These are phyloP conservation scores for Drosophila ustulata DNA, from an alignment of 2,888 invertebrate genomes.

Conservation along the genomic window DNA sequence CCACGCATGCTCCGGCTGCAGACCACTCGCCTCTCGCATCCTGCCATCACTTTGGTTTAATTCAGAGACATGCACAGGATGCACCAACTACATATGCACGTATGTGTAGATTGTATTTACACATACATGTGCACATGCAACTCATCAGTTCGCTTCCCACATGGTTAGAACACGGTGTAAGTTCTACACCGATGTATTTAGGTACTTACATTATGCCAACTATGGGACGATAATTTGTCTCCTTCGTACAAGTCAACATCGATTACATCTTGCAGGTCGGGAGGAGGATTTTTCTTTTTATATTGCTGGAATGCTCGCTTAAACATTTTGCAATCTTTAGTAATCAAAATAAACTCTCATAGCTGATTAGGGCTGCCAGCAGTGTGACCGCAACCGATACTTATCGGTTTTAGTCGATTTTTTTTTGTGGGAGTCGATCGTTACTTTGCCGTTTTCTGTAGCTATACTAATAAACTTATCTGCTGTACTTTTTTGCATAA, in stretches of 20 bases:
- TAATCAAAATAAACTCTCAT: neutral
- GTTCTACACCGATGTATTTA: neutral
- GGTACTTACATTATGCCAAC: constrained; percentile 35
- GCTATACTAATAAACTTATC: no score
- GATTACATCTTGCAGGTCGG: constrained; percentile 88
- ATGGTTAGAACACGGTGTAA: neutral
- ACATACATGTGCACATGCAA: neutral
- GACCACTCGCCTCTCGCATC: constrained; percentile 57
- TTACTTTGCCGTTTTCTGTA: no score
- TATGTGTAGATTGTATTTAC: constrained; percentile 1
- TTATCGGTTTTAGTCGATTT: no score
- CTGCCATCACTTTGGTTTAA: neutral
- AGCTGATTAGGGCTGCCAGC: no score
- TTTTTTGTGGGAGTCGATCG: no score
- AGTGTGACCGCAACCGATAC: no score
- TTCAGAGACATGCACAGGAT: constrained; percentile 13
- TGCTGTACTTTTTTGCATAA: no score
- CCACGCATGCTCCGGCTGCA: constrained; percentile 87
- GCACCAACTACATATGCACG: constrained; percentile 24
- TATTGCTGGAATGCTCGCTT: constrained; percentile 92
- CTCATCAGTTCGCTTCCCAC: neutral
- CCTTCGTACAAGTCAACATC: constrained; percentile 84
- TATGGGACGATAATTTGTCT: neutral
- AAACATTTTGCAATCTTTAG: constrained; percentile 85
- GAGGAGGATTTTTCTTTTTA: constrained; percentile 89